A percentile compares a stretch with the other conserved stretches of the same genome.
phyloP scores from a whole-genome alignment of 2,113 vertebrate species.

The Vombatus ursinus region DNA sequence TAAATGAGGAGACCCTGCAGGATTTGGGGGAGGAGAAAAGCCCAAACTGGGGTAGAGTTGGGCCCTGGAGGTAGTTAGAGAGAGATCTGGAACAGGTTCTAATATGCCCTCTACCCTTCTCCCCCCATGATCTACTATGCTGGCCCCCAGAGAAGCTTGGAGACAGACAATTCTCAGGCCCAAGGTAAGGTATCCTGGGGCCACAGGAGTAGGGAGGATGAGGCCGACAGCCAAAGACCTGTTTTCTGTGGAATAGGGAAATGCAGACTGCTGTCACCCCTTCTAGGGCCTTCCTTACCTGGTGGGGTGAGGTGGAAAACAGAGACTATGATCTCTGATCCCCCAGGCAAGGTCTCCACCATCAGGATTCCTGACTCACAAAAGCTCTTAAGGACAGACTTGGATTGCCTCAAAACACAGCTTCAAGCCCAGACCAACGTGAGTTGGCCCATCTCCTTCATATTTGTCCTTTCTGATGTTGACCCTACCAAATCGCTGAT shows the following conservation, averaged over 20 bases:
- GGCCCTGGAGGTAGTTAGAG: not conserved
- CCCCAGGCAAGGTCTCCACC: slow-evolving; percentile 42
- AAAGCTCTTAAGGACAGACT: slow-evolving; percentile 65
- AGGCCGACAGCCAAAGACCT: not conserved
- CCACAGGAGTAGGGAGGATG: not conserved
- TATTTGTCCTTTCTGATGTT: not conserved
- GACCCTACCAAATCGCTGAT: not conserved
- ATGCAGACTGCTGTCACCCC: not conserved
- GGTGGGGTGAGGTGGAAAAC: not conserved
- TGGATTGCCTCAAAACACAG: slow-evolving; percentile 78
- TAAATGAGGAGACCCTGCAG: not conserved
- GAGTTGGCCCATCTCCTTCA: rapidly evolving
- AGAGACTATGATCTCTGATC: not conserved
- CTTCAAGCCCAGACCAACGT: slow-evolving; percentile 79
- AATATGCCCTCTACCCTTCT: not conserved
- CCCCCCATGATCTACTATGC: not conserved
- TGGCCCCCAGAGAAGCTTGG: slow-evolving; percentile 60
- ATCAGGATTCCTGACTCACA: slow-evolving; percentile 62
- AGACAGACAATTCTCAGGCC: slow-evolving; percentile 48
- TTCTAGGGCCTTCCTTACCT: not conserved
- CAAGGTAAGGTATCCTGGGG: slow-evolving; percentile 56
- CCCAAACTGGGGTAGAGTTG: not conserved
- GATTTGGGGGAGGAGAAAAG: not conserved
- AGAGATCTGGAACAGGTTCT: not conserved
- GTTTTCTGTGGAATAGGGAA: not conserved